A percentile compares a stretch with the other conserved stretches of the same genome.
Conservation (phyloP, 64 coral and sea anemone species). For the Exaiptasia diaphana region DNA sequence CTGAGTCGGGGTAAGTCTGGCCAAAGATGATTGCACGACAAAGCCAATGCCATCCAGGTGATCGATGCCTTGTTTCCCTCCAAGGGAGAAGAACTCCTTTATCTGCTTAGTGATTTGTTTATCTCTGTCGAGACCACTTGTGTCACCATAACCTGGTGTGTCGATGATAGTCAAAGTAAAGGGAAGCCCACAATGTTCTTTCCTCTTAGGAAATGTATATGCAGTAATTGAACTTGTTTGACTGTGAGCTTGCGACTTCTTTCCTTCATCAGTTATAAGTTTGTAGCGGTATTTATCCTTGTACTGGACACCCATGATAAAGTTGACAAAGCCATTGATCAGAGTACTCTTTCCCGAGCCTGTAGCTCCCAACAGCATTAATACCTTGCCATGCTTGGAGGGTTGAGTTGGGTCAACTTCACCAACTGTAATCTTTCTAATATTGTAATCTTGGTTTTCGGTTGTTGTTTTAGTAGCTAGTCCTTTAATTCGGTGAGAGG, state of each 20-base stretch:
- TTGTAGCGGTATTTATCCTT: slow-evolving; percentile 30
- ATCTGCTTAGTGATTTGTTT: slow-evolving; percentile 10
- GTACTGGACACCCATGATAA: slow-evolving; percentile 10
- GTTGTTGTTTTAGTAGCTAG: neutral
- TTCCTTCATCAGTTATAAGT: neutral
- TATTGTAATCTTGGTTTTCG: neutral
- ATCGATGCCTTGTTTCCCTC: neutral
- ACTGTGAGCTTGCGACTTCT: neutral
- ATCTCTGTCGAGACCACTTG: slow-evolving; percentile 14
- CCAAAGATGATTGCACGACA: neutral
- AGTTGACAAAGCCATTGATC: slow-evolving; percentile 27
- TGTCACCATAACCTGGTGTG: slow-evolving; percentile 24
- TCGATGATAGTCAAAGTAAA: slow-evolving; percentile 13
- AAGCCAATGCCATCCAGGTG: slow-evolving; percentile 39
- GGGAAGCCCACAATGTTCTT: neutral
- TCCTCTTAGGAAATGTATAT: slow-evolving; percentile 1
- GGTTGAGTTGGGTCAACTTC: no score
- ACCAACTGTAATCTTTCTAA: neutral
- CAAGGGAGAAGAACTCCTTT: slow-evolving; percentile 24
- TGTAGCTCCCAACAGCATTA: slow-evolving; percentile 15
- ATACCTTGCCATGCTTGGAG: neutral
- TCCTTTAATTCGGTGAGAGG: no score
- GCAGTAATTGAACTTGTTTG: slow-evolving; percentile 33
- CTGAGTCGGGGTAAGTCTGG: slow-evolving; percentile 16
- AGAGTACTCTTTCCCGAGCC: slow-evolving; percentile 26